Evolutionary conservation across 1,140 invertebrate species (phyloP).

Genomic region (Heterodera schachtii): DNA sequence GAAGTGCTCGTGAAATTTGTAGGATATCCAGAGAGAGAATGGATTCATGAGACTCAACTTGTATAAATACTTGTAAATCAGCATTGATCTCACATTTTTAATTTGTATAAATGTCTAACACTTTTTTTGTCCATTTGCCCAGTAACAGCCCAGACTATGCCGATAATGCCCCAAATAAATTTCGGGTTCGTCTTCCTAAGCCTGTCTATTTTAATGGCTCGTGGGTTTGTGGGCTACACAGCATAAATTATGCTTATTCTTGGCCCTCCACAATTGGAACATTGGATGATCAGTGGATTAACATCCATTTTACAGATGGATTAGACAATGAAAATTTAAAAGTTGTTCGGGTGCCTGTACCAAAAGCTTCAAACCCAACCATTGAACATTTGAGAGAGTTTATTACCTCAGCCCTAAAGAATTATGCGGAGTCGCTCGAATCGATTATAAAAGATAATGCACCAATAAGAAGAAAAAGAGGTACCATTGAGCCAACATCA

Average conservation of each 20-base stretch:
- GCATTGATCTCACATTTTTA: neutral
- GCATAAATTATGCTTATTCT: constrained; percentile 11
- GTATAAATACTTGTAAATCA: constrained; percentile 6
- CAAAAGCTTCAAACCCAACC: neutral
- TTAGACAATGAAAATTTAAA: neutral
- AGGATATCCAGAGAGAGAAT: constrained; percentile 21
- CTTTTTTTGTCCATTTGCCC: constrained; percentile 17
- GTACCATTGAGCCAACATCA: too few species aligned
- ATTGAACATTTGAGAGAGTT: neutral
- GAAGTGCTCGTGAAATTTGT: constrained; percentile 14
- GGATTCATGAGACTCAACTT: constrained; percentile 19
- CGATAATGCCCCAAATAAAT: constrained; percentile 13
- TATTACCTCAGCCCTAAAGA: neutral
- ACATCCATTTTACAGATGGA: constrained; percentile 9
- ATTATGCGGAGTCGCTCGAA: neutral
- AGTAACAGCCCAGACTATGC: constrained; percentile 18
- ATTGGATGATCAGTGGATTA: constrained; percentile 8
- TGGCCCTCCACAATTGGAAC: constrained; percentile 21
- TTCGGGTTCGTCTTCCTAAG: constrained; percentile 11
- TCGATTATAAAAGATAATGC: too few species aligned
- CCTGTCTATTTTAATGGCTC: constrained; percentile 2
- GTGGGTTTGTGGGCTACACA: constrained; percentile 16
- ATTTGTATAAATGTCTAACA: constrained; percentile 27
- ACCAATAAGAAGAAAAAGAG: neutral
- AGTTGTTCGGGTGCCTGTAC: neutral